Conservation (phyloP, 2,888 invertebrate genomes). For the Bedellia somnulentella region DNA sequence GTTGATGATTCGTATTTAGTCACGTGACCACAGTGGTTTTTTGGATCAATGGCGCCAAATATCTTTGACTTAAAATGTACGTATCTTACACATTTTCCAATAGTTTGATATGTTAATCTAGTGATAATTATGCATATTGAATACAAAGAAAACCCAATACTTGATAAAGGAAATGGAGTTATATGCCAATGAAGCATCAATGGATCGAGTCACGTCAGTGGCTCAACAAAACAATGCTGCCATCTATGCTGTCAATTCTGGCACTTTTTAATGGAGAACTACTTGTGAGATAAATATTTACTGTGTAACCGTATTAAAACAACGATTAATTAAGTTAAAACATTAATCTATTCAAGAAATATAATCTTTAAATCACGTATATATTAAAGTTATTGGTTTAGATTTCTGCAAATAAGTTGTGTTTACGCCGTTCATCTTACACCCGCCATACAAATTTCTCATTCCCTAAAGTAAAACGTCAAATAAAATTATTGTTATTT, state of each 20-base stretch:
- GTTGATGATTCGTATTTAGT: slow-evolving; percentile 60
- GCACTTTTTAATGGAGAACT: slow-evolving; percentile 65
- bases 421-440: no score
- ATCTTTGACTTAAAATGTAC: slow-evolving; percentile 54
- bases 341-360: no score
- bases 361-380: no score
- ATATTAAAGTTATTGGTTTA: no score
- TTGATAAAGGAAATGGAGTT: no score
- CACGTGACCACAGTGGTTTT: slow-evolving; percentile 55
- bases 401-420: no score
- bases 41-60: slow-evolving; percentile 63
- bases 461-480: slow-evolving; percentile 53
- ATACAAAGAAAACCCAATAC: no score
- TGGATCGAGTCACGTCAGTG: slow-evolving; percentile 51
- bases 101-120: no score
- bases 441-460: slow-evolving; percentile 55
- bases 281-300: slow-evolving; percentile 66
- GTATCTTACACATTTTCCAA: no score
- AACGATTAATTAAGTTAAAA: no score
- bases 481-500: slow-evolving; percentile 36
- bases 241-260: slow-evolving; percentile 82
- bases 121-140: no score
- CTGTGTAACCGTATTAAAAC: slow-evolving; percentile 43
- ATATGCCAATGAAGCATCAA: no score
- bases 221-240: slow-evolving; percentile 67